These are phyloP conservation scores for Lanius collurio DNA, from an alignment of 2,113 vertebrate genomes.

Conservation along the genomic window DNA sequence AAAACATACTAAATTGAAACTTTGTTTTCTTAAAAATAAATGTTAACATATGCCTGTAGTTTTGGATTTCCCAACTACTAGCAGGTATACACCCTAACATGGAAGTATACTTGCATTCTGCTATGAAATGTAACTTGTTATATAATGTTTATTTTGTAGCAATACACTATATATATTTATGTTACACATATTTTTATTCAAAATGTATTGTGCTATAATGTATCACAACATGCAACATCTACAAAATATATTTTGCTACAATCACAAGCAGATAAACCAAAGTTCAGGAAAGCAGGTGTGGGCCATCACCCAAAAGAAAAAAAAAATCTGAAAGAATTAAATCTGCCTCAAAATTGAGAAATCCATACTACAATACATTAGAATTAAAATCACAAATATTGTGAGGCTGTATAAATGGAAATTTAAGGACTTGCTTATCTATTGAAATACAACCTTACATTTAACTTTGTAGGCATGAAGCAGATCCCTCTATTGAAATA, in stretches of 20 bases:
- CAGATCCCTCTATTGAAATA: background rate
- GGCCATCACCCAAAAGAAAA: background rate
- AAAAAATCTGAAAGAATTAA: background rate
- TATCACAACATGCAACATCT: background rate
- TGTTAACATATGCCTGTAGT: background rate
- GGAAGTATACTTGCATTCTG: background rate
- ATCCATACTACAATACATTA: background rate
- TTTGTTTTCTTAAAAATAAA: background rate
- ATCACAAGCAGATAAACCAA: background rate
- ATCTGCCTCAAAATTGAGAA: background rate
- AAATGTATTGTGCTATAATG: background rate
- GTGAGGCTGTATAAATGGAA: background rate
- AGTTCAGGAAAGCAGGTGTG: background rate
- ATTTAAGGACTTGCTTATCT: background rate
- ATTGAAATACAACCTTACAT: background rate
- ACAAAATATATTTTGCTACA: background rate
- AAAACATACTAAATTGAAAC: background rate
- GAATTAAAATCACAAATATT: background rate
- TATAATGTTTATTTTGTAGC: background rate
- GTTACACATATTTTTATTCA: background rate
- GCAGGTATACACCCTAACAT: background rate
- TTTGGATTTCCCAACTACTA: background rate
- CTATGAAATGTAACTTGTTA: background rate
- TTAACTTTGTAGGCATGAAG: background rate
- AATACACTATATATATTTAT: background rate